Evolutionary conservation across 2,113 vertebrate species (phyloP).

Genomic region (Zapornia atra): DNA sequence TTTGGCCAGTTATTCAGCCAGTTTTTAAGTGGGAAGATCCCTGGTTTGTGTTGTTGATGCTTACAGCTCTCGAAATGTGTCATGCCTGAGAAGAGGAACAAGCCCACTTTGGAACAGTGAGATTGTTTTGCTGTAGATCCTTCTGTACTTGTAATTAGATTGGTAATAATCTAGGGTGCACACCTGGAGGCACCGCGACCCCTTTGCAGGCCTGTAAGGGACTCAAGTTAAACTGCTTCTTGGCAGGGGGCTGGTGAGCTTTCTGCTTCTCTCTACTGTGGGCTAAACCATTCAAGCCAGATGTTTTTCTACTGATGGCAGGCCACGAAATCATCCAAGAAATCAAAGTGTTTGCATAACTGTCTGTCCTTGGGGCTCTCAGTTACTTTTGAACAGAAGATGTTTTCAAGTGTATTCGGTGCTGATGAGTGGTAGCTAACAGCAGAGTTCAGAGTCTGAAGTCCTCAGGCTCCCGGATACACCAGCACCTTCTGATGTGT

Average conservation of each 20-base stretch:
- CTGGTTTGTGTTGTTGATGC: neutral
- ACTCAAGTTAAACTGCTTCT: conserved; percentile 9
- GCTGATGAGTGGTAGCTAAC: neutral
- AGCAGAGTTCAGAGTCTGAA: neutral
- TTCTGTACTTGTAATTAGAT: neutral
- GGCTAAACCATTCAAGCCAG: neutral
- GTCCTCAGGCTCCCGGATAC: neutral
- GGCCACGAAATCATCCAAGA: neutral
- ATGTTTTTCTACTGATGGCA: conserved; percentile 20
- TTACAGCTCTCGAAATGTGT: neutral
- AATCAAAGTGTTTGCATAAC: conserved; percentile 23
- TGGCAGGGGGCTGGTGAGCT: neutral
- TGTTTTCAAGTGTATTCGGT: neutral
- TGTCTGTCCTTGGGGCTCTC: conserved; percentile 4
- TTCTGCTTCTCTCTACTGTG: neutral
- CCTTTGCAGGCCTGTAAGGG: neutral
- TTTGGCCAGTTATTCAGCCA: neutral
- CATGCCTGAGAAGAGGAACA: neutral
- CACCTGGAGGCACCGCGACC: neutral
- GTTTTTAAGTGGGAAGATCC: neutral
- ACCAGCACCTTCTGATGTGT: neutral
- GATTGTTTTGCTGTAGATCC: neutral
- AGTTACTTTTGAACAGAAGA: conserved; percentile 31
- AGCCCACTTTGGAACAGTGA: neutral
- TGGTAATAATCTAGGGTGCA: conserved; percentile 3